Conservation (phyloP, 2,888 invertebrate species). For the Eutolmus rufibarbis region DNA sequence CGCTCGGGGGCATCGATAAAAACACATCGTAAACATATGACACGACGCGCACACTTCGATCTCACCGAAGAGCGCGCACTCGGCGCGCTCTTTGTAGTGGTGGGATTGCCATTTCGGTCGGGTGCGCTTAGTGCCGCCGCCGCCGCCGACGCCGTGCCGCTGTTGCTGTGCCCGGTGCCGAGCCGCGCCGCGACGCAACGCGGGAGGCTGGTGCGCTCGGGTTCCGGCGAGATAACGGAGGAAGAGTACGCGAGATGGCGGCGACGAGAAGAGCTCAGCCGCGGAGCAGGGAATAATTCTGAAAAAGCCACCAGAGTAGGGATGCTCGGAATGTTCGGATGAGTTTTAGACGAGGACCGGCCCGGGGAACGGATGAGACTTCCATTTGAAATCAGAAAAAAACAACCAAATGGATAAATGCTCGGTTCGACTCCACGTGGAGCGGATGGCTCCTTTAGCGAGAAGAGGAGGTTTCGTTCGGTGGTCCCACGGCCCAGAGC, state of each 20-base stretch:
- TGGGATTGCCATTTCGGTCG: not conserved
- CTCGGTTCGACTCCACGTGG: conserved; percentile 26
- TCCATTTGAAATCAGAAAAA: not conserved
- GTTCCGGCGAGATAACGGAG: conserved; percentile 6
- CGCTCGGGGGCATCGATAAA: not conserved
- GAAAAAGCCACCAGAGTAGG: conserved; percentile 35
- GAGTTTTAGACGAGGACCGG: not conserved
- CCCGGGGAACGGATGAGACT: not conserved
- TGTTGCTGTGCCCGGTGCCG: not conserved
- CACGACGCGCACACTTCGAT: not conserved
- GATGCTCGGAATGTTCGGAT: conserved; percentile 12
- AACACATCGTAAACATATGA: conserved; percentile 27
- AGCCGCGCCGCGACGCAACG: not conserved
- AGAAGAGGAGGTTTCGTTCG: not conserved
- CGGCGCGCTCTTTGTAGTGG: not conserved
- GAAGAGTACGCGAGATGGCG: conserved; percentile 16
- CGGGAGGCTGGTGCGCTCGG: not conserved
- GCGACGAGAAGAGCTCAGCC: not conserved
- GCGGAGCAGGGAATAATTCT: conserved; percentile 26
- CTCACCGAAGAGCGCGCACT: not conserved
- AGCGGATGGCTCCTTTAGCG: not conserved
- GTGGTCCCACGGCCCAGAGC: not conserved
- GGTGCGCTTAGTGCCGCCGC: not conserved
- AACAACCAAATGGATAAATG: conserved; percentile 29
- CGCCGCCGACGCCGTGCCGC: not conserved